Evolutionary conservation across 2,797 vertebrate species (phyloP).

Genomic region (Chaenodraco wilsoni): DNA sequence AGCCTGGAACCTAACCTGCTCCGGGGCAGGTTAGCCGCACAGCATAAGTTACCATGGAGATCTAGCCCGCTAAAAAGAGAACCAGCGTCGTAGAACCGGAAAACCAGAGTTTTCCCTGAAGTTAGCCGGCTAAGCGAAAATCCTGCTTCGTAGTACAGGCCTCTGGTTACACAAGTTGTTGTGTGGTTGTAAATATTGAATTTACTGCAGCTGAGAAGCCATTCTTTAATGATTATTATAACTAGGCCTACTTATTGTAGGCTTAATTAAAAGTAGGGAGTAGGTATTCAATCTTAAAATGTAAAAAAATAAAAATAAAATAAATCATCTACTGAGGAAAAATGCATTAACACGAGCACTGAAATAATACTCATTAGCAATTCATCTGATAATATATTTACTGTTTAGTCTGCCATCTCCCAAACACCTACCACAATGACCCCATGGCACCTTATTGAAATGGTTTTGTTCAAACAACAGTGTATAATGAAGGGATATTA

Average conservation of each 20-base stretch:
- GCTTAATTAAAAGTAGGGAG: not conserved
- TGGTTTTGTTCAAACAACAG: not conserved
- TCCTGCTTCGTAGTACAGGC: too few species aligned
- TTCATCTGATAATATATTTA: not conserved
- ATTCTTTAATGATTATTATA: too few species aligned
- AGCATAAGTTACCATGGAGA: too few species aligned
- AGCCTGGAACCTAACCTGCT: too few species aligned
- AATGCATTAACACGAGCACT: not conserved
- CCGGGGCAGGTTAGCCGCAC: too few species aligned
- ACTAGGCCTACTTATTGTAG: not conserved
- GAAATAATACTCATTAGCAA: not conserved
- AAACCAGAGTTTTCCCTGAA: too few species aligned
- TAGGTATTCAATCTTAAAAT: not conserved
- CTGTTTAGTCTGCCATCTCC: not conserved
- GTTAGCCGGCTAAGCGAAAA: too few species aligned
- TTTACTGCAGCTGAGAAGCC: not conserved
- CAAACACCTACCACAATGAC: not conserved
- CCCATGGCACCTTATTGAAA: not conserved
- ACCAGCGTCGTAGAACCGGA: too few species aligned
- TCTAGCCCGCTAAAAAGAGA: too few species aligned
- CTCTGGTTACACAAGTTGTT: not conserved
- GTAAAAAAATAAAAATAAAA: not conserved
- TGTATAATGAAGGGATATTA: not conserved
- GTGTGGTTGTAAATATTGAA: slow-evolving; percentile 6
- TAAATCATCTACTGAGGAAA: not conserved